phyloP scores from a whole-genome alignment of 2,888 invertebrate genomes.

The Eumacrocentrus americanus region DNA sequence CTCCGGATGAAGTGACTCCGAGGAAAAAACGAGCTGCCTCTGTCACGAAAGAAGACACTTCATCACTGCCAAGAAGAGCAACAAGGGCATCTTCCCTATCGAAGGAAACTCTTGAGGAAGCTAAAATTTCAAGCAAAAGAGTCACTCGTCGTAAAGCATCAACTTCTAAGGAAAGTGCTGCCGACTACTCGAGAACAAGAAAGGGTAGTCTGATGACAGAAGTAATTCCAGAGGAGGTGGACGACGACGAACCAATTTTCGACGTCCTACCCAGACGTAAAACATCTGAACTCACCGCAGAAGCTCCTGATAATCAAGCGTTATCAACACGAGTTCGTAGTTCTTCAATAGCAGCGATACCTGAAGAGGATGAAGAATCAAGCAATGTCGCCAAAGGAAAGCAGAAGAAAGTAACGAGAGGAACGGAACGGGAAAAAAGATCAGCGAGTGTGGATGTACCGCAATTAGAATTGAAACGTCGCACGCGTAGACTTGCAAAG shows the following conservation, averaged over 20 bases:
- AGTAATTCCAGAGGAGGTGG: constrained; percentile 41
- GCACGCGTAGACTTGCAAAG: constrained; percentile 39
- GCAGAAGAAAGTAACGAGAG: background rate
- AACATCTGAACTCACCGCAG: background rate
- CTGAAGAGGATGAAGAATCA: constrained; percentile 46
- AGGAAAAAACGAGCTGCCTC: constrained; percentile 28
- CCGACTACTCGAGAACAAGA: constrained; percentile 25
- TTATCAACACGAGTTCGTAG: constrained; percentile 44
- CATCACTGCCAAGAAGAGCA: constrained; percentile 20
- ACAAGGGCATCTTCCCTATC: constrained; percentile 33
- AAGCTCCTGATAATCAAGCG: constrained; percentile 33
- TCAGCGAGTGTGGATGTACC: constrained; percentile 48
- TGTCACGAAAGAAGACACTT: constrained; percentile 20
- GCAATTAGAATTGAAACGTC: constrained; percentile 34
- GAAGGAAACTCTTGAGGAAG: constrained; percentile 28
- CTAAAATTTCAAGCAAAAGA: background rate
- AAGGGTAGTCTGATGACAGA: constrained; percentile 41
- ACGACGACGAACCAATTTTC: constrained; percentile 4
- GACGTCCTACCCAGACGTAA: background rate
- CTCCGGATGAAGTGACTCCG: background rate
- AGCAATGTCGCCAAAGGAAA: background rate
- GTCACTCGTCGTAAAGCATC: constrained; percentile 43
- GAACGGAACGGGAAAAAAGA: constrained; percentile 38
- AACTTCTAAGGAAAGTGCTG: constrained; percentile 44
- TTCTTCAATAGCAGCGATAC: constrained; percentile 47